These are phyloP conservation scores for Tachina grossa DNA, from an alignment of 2,888 invertebrate genomes.

Conservation along the genomic window DNA sequence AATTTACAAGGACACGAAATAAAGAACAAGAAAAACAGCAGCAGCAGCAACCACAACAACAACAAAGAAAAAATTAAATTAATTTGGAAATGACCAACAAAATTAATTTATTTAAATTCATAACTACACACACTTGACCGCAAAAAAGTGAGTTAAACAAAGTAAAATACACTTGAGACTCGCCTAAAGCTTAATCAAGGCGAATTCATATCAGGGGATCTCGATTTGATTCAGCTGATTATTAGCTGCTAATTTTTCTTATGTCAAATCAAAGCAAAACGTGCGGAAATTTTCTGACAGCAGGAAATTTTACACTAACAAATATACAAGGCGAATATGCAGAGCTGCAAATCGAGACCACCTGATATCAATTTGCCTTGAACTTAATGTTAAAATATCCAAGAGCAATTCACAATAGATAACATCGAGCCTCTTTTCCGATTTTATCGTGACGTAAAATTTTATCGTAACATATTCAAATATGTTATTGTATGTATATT, in stretches of 20 bases:
- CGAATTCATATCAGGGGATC: no score
- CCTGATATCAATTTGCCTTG: no score
- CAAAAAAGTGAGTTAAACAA: not conserved
- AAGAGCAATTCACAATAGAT: no score
- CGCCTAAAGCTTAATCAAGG: not conserved
- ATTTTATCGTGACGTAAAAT: no score
- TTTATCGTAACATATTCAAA: no score
- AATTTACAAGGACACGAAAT: conserved; percentile 57
- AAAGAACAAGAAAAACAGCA: not conserved
- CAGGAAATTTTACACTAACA: not conserved
- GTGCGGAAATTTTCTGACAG: not conserved
- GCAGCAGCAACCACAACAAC: conserved; percentile 1
- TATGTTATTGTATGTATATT: no score
- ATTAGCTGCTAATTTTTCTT: no score
- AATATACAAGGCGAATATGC: not conserved
- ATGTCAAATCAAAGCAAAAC: no score
- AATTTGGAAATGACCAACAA: conserved; percentile 10
- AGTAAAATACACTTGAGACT: conserved; percentile 20
- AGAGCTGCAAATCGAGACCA: no score
- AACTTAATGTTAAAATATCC: no score
- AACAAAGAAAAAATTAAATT: conserved; percentile 20
- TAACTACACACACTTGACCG: conserved; percentile 56
- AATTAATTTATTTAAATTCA: conserved; percentile 56
- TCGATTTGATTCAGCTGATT: no score
- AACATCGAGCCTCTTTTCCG: no score